Evolutionary conservation across 2,888 invertebrate genomes (phyloP).

Genomic region (Epinotia bilunana): DNA sequence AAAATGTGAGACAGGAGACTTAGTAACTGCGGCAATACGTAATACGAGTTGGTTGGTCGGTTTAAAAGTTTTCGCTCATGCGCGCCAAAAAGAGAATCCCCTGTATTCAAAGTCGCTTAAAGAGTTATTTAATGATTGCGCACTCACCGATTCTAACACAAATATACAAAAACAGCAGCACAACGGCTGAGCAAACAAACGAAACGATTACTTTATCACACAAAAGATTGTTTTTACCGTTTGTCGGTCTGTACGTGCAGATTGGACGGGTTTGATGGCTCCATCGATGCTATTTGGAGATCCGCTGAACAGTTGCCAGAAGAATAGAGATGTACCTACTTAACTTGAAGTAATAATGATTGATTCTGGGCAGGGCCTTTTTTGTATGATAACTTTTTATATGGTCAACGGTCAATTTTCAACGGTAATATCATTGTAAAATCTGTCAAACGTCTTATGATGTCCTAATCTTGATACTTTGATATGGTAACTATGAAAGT

Average conservation of each 20-base stretch:
- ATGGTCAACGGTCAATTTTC: no score
- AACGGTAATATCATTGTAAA: no score
- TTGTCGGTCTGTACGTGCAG: slow-evolving; percentile 52
- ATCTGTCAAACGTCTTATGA: no score
- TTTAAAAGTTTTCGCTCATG: no score
- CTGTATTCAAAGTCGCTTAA: not conserved
- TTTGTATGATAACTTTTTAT: no score
- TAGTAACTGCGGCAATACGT: no score
- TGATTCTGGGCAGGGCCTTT: no score
- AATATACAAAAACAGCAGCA: slow-evolving; percentile 18
- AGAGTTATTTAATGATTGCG: slow-evolving; percentile 17
- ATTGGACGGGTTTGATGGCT: slow-evolving; percentile 55
- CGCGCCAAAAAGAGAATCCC: not conserved
- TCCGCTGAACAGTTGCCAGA: slow-evolving; percentile 28
- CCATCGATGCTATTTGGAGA: slow-evolving; percentile 51
- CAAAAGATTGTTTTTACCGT: slow-evolving; percentile 47
- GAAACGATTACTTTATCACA: slow-evolving; percentile 24
- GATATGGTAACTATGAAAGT: no score
- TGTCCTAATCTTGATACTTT: no score
- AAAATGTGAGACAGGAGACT: no score
- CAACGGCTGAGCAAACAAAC: slow-evolving; percentile 26
- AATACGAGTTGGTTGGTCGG: no score
- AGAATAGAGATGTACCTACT: not conserved
- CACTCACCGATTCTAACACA: not conserved
- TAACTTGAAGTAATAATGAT: no score